Evolutionary conservation across 2,888 invertebrate species (phyloP).

Genomic region (Ochropacha duplaris): DNA sequence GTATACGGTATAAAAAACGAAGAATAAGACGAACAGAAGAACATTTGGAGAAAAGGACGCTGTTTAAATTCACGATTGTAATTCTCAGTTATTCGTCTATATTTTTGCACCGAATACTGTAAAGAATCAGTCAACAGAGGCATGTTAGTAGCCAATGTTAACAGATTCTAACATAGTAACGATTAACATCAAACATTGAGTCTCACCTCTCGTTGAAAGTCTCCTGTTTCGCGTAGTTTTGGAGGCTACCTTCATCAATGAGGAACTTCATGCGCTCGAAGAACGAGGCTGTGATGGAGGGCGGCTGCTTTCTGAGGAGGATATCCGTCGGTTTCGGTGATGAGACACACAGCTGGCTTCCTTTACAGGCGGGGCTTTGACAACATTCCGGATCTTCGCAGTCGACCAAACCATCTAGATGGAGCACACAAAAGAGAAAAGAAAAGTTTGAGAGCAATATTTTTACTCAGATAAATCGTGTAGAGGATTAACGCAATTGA

Average conservation of each 20-base stretch:
- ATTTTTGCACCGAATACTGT: not conserved
- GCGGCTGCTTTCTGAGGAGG: conserved; percentile 96
- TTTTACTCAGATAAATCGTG: not conserved
- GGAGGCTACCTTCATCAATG: conserved; percentile 98
- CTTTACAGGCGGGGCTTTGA: conserved; percentile 89
- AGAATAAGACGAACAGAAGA: not conserved
- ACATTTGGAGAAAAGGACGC: not conserved
- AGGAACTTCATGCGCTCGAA: conserved; percentile 99
- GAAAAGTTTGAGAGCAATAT: conserved; percentile 3
- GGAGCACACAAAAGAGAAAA: conserved; percentile 22
- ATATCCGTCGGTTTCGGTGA: conserved; percentile 98
- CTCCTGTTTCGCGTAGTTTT: conserved; percentile 97
- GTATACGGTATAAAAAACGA: not conserved
- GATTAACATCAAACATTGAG: conserved; percentile 63
- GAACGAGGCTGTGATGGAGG: conserved; percentile 98
- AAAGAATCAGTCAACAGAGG: not conserved
- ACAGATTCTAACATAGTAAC: conserved; percentile 31
- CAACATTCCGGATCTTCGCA: conserved; percentile 99
- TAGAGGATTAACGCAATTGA: too few species aligned
- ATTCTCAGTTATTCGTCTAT: not conserved
- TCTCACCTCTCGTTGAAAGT: conserved; percentile 98
- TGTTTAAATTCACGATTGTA: too few species aligned
- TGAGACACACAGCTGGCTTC: conserved; percentile 95
- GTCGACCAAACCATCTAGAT: conserved; percentile 96
- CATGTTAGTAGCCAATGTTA: conserved; percentile 7